Base-by-base conservation (phyloP, 2,888 invertebrate species). In the Prenolepis imparis region DNA sequence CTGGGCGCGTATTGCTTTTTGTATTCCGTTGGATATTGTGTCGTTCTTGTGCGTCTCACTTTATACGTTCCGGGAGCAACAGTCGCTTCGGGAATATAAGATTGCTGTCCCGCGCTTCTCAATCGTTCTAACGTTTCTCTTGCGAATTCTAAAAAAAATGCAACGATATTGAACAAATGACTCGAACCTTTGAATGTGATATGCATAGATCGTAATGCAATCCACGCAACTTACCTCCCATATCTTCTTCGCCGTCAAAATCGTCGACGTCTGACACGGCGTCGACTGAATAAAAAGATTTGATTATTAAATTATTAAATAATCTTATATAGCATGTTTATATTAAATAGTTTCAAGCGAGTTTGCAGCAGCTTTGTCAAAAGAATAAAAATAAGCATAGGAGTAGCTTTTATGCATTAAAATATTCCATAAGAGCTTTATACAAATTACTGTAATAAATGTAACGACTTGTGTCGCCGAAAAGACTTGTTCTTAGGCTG, bases 381-480 rank as follows among this genome's bases (percentile, higher is more conserved):
- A 18, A 55, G 36, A 72, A 72, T 0, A 57, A 72, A 36, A 32
- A 21, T 52, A 68, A 24, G 52, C 55, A 15, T 21, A 48, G 6
- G 8, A 55, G 4, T 11, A 21, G 9, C 55, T 21, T 9, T 3
- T 4, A 21, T 55, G 21, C 11, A 55, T 11, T 21, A 21, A 55
- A 55, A 48, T 48, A 48, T 48, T 11, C 48, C 18, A 18, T 48
- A 9, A 44, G 3, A 44, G 87, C 88, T 84, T 90, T 90, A 90
- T 90, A 89, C 86, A 86, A 91, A 91, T 90, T 55, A 78, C 39
- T 52, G 87, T 86, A 85, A 89, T 89, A 90, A 90, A 90, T 48
- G 5, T 48, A 4, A 44, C 15, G 44, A 5, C 15, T 18, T 48
- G 81, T 9, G n/a, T 8, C 52, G n/a, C 15, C 8, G 18, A 55